phyloP scores from a whole-genome alignment of 2,113 vertebrate genomes.

The Nannospalax galili region DNA sequence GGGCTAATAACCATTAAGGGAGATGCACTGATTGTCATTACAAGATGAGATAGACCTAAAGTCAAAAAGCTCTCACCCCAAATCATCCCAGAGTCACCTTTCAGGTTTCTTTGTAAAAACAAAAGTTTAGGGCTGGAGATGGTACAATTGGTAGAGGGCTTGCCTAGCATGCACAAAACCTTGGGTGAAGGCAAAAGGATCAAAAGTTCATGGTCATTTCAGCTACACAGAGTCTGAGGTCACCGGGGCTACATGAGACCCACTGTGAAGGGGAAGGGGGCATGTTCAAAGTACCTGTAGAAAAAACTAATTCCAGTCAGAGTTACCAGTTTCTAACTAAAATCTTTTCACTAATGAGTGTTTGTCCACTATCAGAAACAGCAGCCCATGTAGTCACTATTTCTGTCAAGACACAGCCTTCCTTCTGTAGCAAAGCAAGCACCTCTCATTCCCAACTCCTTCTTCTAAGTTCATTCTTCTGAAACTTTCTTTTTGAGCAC shows the following conservation, averaged over 20 bases:
- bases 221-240: background rate
- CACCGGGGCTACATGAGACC: background rate
- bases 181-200: background rate
- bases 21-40: background rate
- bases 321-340: slow-evolving; percentile 46
- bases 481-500: slow-evolving; percentile 27
- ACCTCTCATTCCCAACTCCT: slow-evolving; percentile 29
- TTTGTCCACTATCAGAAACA: background rate
- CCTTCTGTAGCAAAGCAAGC: slow-evolving; percentile 55
- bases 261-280: background rate
- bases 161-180: background rate
- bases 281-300: background rate
- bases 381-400: slow-evolving; percentile 25
- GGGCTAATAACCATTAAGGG: slow-evolving; percentile 12
- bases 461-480: slow-evolving; percentile 54
- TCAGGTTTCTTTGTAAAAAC: background rate
- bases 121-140: background rate
- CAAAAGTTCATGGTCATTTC: background rate
- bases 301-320: slow-evolving; percentile 45
- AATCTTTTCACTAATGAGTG: slow-evolving; percentile 26
- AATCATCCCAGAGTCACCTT: background rate
- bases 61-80: slow-evolving; percentile 9
- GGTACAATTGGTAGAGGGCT: background rate
- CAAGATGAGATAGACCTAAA: background rate
- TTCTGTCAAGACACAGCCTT: slow-evolving; percentile 40